These are phyloP conservation scores for Spicauda simplicius DNA, from an alignment of 2,888 invertebrate species.

Conservation along the genomic window DNA sequence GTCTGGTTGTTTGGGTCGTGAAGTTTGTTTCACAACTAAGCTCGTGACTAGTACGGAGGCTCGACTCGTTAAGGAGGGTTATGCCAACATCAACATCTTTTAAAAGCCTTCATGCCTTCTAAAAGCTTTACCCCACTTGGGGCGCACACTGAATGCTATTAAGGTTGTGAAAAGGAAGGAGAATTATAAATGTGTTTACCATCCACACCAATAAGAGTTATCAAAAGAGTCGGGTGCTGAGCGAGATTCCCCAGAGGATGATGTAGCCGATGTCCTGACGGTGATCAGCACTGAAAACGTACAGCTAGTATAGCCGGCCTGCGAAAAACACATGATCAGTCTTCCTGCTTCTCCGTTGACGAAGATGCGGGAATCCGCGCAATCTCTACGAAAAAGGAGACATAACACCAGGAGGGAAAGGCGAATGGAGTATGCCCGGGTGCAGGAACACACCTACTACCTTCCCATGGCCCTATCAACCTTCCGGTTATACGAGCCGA, in stretches of 20 bases:
- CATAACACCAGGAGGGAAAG: no score
- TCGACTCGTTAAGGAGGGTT: conserved; percentile 30
- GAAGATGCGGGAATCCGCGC: no score
- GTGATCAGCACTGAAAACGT: not conserved
- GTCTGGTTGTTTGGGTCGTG: no score
- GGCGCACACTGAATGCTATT: conserved; percentile 39
- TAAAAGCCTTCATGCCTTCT: no score
- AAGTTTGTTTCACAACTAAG: no score
- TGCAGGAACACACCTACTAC: no score
- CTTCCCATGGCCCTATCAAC: no score
- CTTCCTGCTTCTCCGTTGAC: no score
- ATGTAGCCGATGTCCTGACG: conserved; percentile 3
- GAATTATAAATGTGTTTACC: conserved; percentile 31
- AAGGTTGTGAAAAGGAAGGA: conserved; percentile 37
- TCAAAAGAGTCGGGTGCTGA: not conserved
- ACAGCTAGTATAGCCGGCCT: not conserved
- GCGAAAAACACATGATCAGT: not conserved
- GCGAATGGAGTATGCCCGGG: no score
- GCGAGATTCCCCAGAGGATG: not conserved
- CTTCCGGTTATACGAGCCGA: no score
- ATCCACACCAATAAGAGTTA: not conserved
- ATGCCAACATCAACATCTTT: not conserved
- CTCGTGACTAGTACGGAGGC: conserved; percentile 41
- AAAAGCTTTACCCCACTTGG: conserved; percentile 31
- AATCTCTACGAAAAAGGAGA: no score